Conservation (phyloP, 2,888 invertebrate genomes). For the Chirona hameri region DNA sequence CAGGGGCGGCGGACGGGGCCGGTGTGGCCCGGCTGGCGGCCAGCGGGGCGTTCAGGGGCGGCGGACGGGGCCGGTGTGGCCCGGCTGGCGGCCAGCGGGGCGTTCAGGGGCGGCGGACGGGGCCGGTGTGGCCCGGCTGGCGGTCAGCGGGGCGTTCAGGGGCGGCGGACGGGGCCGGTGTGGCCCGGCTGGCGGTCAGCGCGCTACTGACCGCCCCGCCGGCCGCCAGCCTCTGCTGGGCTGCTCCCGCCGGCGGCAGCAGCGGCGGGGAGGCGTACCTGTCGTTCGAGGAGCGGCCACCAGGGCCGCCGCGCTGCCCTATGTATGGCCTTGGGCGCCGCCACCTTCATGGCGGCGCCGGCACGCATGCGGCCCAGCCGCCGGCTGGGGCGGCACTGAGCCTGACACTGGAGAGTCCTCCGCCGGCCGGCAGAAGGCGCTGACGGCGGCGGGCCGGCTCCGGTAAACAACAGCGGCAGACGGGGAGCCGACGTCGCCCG, state of each 20-base stretch:
- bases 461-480: too few relatives aligned
- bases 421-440: too few relatives aligned
- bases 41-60: not conserved
- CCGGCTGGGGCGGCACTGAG: not conserved
- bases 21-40: not conserved
- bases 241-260: not conserved
- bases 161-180: not conserved
- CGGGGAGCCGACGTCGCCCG: too few relatives aligned
- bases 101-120: not conserved
- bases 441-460: too few relatives aligned
- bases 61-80: not conserved
- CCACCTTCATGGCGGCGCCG: not conserved
- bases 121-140: not conserved
- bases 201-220: not conserved
- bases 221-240: not conserved
- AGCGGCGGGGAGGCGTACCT: too few relatives aligned
- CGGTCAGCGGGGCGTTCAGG: too few relatives aligned
- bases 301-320: not conserved
- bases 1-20: not conserved
- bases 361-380: not conserved
- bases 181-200: not conserved
- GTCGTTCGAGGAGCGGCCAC: not conserved
- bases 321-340: not conserved
- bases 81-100: not conserved
- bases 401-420: not conserved